Evolutionary conservation across 1,140 invertebrate genomes (phyloP), one percentile per base, ranked within the genome.

Genomic region (Hyles vespertilio): DNA sequence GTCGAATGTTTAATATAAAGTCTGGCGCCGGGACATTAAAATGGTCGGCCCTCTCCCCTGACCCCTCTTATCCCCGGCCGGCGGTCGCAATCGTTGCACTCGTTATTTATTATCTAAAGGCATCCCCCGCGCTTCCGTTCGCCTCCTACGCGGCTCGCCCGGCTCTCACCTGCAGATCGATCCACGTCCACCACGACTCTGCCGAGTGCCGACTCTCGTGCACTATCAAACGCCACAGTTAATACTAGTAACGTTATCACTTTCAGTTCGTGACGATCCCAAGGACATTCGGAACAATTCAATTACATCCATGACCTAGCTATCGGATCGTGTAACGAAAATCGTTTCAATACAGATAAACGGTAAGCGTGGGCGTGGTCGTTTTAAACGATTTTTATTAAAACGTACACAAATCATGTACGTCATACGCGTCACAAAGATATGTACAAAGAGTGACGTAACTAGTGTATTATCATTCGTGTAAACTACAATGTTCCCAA

Each of bases 1-100:
- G 85, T 82, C 81, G 85, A 88, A 88, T 88, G 84, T 88, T 88
- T 88, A 86, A 88, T 88, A 88, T 88, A 88, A 87, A 88, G 85
- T 87, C 85, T 87, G 84, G 84, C 84, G 84, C 77, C 82, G 85
- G 82, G 74, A 87, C 85, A 88, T 88, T 88, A 88, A 88, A 88
- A 88, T 88, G 83, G 84, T 84, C 82, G 81, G 72, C 82, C 81
- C 78, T 79, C 78, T 79, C 78, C 82, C 84, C 63, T 72, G 72
- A 72, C 77, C 80, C 84, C 81, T 73, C 69, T 73, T 70, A 67
- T 72, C 73, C 79, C 72, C 64, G 55, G 59, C 64, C 64, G 75
- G 81, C 81, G 80, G 84, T 80, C 81, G 85, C 85, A 85, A 86
- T 87, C 82, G 84, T 80, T 88, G 85, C 83, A 87, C 81, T 86